Conservation (phyloP, 2,797 vertebrate species). For the Acanthornis magna region DNA sequence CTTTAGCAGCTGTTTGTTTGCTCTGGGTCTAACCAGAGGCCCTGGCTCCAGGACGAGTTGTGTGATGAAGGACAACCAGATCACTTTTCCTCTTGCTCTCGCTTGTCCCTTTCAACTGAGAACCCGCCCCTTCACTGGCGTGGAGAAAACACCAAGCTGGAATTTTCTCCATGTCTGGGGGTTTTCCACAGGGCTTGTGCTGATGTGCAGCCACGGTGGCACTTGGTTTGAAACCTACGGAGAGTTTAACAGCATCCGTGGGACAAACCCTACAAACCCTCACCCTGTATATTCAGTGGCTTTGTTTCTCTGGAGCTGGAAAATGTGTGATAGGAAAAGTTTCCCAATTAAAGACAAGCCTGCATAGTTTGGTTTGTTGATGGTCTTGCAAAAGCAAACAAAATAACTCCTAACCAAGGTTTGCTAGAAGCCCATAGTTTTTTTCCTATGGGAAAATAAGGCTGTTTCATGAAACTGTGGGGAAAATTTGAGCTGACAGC, state of each 20-base stretch:
- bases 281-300: neutral
- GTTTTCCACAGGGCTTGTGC: neutral
- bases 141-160: neutral
- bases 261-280: neutral
- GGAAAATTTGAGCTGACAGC: conserved; percentile 52
- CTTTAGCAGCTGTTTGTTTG: neutral
- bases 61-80: neutral
- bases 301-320: neutral
- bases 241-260: neutral
- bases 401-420: conserved; percentile 15
- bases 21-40: neutral
- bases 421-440: neutral
- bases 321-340: neutral
- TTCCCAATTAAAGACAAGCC: conserved; percentile 30
- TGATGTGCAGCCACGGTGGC: neutral
- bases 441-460: conserved; percentile 52
- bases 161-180: neutral
- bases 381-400: conserved; percentile 40
- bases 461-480: conserved; percentile 3
- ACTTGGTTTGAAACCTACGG: neutral
- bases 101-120: neutral
- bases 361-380: conserved; percentile 53
- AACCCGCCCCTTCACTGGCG: rapidly evolving
- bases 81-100: neutral
- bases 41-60: neutral